A percentile compares a stretch with the other conserved stretches of the same genome.
These are phyloP conservation scores for Ascaphus truei DNA, from an alignment of 2,113 vertebrate genomes.

Conservation along the genomic window DNA sequence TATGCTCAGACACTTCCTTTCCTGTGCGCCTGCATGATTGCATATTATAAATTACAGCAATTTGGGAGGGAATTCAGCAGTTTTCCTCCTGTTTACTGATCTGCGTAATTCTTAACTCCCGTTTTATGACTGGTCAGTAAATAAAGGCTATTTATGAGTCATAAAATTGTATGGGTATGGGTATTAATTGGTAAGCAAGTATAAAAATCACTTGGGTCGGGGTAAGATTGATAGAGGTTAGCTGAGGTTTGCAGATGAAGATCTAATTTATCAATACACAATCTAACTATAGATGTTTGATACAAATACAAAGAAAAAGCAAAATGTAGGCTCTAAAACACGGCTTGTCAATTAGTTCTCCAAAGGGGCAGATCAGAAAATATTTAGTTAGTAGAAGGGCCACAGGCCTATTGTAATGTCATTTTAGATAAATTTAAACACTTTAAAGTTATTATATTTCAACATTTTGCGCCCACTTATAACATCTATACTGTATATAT, in stretches of 20 bases:
- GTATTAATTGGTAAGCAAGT: neutral
- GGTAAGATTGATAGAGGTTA: neutral
- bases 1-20: neutral
- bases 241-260: neutral
- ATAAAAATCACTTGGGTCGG: neutral
- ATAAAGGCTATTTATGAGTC: slow-evolving; percentile 19
- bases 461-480: no score
- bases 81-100: slow-evolving; percentile 24
- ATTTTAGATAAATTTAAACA: no score
- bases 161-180: neutral
- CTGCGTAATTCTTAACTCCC: slow-evolving; percentile 13
- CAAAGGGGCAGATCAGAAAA: no score
- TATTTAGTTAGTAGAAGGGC: no score
- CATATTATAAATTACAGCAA: slow-evolving; percentile 20
- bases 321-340: no score
- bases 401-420: no score
- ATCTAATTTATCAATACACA: no score
- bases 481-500: no score
- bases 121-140: slow-evolving; percentile 28
- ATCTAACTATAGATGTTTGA: no score
- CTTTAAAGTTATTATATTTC: no score
- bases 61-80: slow-evolving; percentile 17
- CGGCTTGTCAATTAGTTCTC: no score
- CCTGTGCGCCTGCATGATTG: neutral
- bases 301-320: no score